Evolutionary conservation across 2,113 vertebrate genomes (phyloP).

Genomic region (Pollimyrus isidori): DNA sequence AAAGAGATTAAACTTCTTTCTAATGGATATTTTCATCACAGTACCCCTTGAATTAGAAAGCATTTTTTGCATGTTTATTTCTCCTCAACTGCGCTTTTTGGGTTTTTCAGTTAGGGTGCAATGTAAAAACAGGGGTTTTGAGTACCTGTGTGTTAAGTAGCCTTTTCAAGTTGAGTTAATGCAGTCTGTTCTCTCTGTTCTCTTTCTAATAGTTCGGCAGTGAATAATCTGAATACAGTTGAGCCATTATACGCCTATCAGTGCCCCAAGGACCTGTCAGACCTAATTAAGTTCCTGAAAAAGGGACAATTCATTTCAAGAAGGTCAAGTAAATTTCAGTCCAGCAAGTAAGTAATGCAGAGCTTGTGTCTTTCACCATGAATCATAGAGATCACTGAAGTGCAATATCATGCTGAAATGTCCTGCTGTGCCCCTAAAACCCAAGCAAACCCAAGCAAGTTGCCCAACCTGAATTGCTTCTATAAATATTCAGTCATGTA

Average conservation of each 20-base stretch:
- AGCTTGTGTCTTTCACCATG: neutral
- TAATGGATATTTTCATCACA: neutral
- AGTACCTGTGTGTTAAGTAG: neutral
- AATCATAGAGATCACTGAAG: neutral
- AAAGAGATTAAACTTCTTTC: neutral
- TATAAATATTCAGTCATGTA: neutral
- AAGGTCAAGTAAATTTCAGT: conserved; percentile 20
- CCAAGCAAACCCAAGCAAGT: neutral
- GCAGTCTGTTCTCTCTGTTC: neutral
- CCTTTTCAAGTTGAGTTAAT: neutral
- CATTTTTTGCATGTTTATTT: neutral
- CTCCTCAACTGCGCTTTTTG: neutral
- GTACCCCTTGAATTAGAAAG: neutral
- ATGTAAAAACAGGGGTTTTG: neutral
- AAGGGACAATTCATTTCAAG: neutral
- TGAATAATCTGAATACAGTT: conserved; percentile 15
- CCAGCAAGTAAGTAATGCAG: neutral
- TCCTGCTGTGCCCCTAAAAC: neutral
- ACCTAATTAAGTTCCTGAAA: conserved; percentile 41
- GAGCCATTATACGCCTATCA: neutral
- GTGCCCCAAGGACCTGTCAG: neutral
- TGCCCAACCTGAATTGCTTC: neutral
- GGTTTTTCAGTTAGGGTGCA: neutral
- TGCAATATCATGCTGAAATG: neutral
- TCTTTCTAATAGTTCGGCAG: conserved; percentile 30